Conservation (phyloP, 37 sponge, comb jelly and placozoan species). For the Ephydatia muelleri region DNA sequence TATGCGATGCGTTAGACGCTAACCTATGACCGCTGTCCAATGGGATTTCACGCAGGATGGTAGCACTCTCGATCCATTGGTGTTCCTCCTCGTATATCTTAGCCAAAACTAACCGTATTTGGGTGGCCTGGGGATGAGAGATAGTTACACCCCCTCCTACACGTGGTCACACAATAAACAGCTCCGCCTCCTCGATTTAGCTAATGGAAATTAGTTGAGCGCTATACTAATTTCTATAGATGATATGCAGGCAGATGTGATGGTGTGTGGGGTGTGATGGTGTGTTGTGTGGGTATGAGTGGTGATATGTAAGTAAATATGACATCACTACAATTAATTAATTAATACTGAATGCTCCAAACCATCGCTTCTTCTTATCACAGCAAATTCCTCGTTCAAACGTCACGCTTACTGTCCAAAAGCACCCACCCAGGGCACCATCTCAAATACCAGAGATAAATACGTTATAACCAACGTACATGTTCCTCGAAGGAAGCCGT, state of each 20-base stretch:
- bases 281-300: not conserved
- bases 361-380: too few relatives aligned
- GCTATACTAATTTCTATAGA: too few relatives aligned
- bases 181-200: too few relatives aligned
- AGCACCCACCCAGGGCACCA: not conserved
- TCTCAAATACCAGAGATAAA: not conserved
- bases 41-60: constrained; percentile 75
- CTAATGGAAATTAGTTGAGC: too few relatives aligned
- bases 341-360: too few relatives aligned
- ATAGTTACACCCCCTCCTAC: not conserved
- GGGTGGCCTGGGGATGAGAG: constrained; percentile 48
- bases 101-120: constrained; percentile 64
- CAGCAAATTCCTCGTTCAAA: too few relatives aligned
- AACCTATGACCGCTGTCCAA: constrained; percentile 89
- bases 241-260: too few relatives aligned
- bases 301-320: not conserved
- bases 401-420: not conserved
- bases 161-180: too few relatives aligned
- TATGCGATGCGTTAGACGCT: not conserved
- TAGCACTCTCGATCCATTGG: constrained; percentile 77
- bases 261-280: too few relatives aligned
- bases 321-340: not conserved
- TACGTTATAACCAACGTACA: constrained; percentile 23
- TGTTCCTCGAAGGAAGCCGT: constrained; percentile 85
- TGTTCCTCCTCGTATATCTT: constrained; percentile 77